Percentiles rank a stretch among this genome's conserved stretches.
phyloP scores from a whole-genome alignment of 2,113 vertebrate species.

The Sporophila hypoxantha region DNA sequence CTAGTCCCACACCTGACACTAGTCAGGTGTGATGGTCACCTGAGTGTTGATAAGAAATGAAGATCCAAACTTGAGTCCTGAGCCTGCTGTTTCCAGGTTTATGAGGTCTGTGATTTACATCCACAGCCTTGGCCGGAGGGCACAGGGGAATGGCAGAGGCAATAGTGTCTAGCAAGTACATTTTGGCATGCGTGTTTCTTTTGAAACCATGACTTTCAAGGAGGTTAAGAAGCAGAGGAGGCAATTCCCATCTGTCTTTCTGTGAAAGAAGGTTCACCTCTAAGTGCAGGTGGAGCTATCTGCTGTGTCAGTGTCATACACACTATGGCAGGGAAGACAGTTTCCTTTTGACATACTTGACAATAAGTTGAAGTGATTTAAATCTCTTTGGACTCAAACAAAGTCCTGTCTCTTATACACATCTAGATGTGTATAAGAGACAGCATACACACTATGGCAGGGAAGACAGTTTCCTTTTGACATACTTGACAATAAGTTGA shows the following conservation, averaged over 20 bases:
- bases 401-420: too few species aligned
- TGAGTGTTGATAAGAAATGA: not conserved
- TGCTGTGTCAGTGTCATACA: not conserved
- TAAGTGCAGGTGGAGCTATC: not conserved
- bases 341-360: constrained; percentile 28
- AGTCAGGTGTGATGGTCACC: not conserved
- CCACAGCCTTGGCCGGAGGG: not conserved
- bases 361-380: constrained; percentile 30
- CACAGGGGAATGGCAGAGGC: not conserved
- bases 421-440: too few species aligned
- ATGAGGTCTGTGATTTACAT: not conserved
- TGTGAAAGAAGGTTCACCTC: not conserved
- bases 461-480: constrained; percentile 16
- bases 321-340: not conserved
- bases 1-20: not conserved
- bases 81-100: not conserved
- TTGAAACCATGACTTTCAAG: not conserved
- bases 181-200: not conserved
- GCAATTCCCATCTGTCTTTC: not conserved
- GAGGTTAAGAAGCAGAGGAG: not conserved
- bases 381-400: not conserved
- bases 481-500: constrained; percentile 24
- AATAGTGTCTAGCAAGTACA: not conserved
- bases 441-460: too few species aligned
- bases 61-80: not conserved